Conservation (phyloP, 2,113 vertebrate genomes). For the Pandion haliaetus region DNA sequence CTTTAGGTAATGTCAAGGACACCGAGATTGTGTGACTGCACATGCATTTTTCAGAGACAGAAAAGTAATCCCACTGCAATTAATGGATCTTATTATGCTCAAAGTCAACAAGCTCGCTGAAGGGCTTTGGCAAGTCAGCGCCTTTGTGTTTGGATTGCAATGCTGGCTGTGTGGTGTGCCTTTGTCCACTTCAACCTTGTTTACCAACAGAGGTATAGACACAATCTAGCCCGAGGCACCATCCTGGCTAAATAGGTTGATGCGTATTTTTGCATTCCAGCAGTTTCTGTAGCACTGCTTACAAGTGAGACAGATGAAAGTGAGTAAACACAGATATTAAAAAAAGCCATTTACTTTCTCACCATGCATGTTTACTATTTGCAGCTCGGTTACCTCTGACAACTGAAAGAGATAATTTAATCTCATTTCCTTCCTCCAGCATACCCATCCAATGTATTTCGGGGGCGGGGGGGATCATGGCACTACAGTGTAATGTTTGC, state of each 20-base stretch:
- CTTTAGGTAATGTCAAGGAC: background rate
- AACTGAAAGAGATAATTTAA: background rate
- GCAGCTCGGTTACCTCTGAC: background rate
- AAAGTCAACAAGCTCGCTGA: background rate
- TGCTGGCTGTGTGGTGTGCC: background rate
- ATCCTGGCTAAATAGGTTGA: background rate
- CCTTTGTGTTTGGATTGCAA: background rate
- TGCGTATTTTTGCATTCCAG: background rate
- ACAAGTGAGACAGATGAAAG: background rate
- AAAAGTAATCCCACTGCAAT: background rate
- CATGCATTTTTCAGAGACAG: background rate
- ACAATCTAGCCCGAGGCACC: background rate
- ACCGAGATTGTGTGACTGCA: background rate
- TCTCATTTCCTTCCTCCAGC: background rate
- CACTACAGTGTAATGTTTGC: background rate
- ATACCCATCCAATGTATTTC: background rate
- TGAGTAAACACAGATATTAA: background rate
- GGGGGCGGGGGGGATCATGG: background rate
- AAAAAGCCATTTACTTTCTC: background rate
- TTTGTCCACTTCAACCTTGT: background rate
- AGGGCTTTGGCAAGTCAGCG: background rate
- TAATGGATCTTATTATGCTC: background rate
- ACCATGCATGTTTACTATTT: background rate
- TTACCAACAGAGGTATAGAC: background rate
- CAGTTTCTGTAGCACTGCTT: background rate